These are phyloP conservation scores for Seladonia tumulorum DNA, from an alignment of 2,888 invertebrate species.

Conservation along the genomic window DNA sequence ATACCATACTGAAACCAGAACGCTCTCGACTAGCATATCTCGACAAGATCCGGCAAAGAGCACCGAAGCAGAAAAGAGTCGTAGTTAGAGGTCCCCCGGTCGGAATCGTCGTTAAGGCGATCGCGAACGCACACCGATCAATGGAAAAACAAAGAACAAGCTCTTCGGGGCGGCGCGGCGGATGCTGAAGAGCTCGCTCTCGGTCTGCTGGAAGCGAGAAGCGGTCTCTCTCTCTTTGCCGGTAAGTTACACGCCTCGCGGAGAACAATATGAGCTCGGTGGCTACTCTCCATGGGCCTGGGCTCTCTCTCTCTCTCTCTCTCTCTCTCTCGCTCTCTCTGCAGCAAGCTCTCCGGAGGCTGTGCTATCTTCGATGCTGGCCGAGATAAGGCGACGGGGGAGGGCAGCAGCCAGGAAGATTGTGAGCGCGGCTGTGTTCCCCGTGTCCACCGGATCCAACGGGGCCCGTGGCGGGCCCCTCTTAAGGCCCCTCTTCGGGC, in stretches of 20 bases:
- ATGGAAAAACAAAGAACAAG: slow-evolving; percentile 10
- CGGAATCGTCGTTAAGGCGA: slow-evolving; percentile 37
- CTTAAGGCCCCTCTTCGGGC: slow-evolving; percentile 59
- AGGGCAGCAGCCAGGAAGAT: neutral
- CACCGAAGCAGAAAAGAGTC: neutral
- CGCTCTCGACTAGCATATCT: neutral
- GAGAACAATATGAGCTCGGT: slow-evolving; percentile 81
- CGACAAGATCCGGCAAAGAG: neutral
- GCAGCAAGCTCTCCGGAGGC: slow-evolving; percentile 1
- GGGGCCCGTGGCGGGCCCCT: slow-evolving; percentile 37
- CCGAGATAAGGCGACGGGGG: slow-evolving; percentile 77
- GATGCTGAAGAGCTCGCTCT: neutral
- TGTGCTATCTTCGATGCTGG: slow-evolving; percentile 82
- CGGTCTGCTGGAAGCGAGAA: slow-evolving; percentile 7
- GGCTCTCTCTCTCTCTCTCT: neutral
- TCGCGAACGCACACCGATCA: slow-evolving; percentile 22
- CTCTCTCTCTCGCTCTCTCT: neutral
- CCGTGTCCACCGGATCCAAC: slow-evolving; percentile 47
- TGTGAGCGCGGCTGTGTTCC: slow-evolving; percentile 6
- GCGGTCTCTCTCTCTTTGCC: slow-evolving; percentile 15
- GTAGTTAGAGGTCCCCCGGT: neutral
- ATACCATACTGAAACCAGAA: neutral
- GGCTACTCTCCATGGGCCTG: neutral
- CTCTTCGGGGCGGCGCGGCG: too few species aligned
- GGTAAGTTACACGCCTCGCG: slow-evolving; percentile 70